These are phyloP conservation scores for Sylvilagus bachmani DNA, from an alignment of 2,113 vertebrate species.

Conservation along the genomic window DNA sequence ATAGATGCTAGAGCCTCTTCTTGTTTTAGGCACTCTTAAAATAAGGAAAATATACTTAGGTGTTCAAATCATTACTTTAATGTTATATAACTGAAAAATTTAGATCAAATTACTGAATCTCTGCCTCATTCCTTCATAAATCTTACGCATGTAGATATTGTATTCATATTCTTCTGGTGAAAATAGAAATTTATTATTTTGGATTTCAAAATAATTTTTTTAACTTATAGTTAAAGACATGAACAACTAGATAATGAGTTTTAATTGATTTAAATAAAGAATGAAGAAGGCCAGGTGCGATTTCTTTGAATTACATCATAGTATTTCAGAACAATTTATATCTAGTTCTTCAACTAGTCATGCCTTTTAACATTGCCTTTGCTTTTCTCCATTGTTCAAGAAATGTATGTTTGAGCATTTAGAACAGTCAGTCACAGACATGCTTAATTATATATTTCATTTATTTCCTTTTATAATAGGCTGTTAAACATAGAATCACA, in stretches of 20 bases:
- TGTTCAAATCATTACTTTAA: slow-evolving; percentile 23
- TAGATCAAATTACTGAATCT: slow-evolving; percentile 16
- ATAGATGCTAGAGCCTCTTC: slow-evolving; percentile 4
- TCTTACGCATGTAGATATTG: background rate
- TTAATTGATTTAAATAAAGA: slow-evolving; percentile 42
- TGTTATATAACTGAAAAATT: slow-evolving; percentile 45
- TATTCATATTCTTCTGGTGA: background rate
- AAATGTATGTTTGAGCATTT: slow-evolving; percentile 29
- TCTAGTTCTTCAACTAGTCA: background rate
- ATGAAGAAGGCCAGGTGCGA: background rate
- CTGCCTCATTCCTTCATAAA: background rate
- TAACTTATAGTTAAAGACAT: slow-evolving; percentile 23
- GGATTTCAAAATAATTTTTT: slow-evolving; percentile 51
- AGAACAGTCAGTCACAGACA: slow-evolving; percentile 18
- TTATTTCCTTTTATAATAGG: background rate
- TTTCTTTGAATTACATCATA: slow-evolving; percentile 35
- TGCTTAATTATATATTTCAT: slow-evolving; percentile 8
- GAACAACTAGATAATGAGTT: background rate
- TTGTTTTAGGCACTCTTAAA: slow-evolving; percentile 26
- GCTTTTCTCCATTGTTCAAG: slow-evolving; percentile 12
- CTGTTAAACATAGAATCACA: slow-evolving; percentile 11
- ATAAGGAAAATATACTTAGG: background rate
- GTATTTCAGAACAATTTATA: slow-evolving; percentile 26
- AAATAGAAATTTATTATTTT: slow-evolving; percentile 23
- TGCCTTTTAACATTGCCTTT: slow-evolving; percentile 7